These are phyloP conservation scores for Acanthoscelides obtectus DNA, from an alignment of 2,888 invertebrate genomes.

Conservation along the genomic window DNA sequence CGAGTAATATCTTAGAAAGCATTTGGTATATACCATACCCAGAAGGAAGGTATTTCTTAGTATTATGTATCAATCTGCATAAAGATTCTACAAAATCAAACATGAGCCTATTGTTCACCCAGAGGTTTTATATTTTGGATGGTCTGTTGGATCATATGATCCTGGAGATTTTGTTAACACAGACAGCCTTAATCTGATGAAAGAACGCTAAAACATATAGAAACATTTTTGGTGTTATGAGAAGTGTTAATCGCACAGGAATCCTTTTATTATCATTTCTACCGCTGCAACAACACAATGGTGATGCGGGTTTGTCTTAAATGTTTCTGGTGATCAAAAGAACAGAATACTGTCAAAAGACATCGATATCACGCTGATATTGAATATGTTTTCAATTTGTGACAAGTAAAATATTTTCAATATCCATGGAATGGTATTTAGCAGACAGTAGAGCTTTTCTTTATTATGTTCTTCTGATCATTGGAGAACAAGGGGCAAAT, in stretches of 20 bases:
- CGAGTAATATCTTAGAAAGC: too few species aligned
- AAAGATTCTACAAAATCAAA: too few species aligned
- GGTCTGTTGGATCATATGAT: too few species aligned
- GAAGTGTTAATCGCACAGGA: background rate
- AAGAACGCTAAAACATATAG: too few species aligned
- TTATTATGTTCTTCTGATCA: constrained; percentile 8
- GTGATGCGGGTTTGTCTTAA: constrained; percentile 20
- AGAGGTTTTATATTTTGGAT: too few species aligned
- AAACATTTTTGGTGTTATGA: too few species aligned
- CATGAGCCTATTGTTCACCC: too few species aligned
- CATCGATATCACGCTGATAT: constrained; percentile 1
- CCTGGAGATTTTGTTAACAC: too few species aligned
- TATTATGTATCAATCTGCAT: too few species aligned
- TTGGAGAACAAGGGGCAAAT: constrained; percentile 6
- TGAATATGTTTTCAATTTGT: background rate
- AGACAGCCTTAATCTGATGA: too few species aligned
- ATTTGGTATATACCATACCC: too few species aligned
- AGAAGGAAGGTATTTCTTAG: too few species aligned
- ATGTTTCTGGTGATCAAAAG: background rate
- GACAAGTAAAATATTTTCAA: background rate
- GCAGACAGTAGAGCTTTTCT: background rate
- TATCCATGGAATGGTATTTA: background rate
- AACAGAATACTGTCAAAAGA: background rate
- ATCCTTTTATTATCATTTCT: background rate
- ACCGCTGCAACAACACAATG: constrained; percentile 15